A percentile compares a stretch with the other conserved stretches of the same genome.
phyloP scores from a whole-genome alignment of 1,140 invertebrate species.

The Adelges cooleyi region DNA sequence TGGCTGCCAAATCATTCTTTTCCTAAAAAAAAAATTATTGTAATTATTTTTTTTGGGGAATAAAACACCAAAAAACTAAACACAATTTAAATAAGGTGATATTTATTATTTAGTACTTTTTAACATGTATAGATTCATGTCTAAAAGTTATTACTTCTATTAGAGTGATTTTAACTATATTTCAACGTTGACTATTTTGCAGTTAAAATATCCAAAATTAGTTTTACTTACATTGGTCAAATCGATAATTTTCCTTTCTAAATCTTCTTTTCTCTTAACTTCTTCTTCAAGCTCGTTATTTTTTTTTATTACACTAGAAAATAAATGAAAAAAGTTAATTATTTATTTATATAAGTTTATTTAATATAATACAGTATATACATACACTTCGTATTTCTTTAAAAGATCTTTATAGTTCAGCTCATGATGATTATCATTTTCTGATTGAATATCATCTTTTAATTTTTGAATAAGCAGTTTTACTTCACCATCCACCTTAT shows the following conservation, averaged over 20 bases:
- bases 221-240: slow-evolving; percentile 20
- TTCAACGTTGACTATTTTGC: no score
- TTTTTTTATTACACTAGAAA: not conserved
- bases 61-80: no score
- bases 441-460: not conserved
- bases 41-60: no score
- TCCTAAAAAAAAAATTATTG: not conserved
- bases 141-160: no score
- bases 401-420: slow-evolving; percentile 2
- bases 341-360: no score
- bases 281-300: slow-evolving; percentile 12
- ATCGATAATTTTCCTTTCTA: slow-evolving; percentile 21
- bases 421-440: not conserved
- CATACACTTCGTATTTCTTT: slow-evolving; percentile 17
- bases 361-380: not conserved
- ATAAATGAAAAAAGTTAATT: not conserved
- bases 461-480: slow-evolving; percentile 17
- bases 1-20: slow-evolving; percentile 4
- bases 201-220: no score
- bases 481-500: slow-evolving; percentile 1
- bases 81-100: no score
- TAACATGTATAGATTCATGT: no score
- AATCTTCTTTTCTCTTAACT: not conserved
- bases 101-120: no score
- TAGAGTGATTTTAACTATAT: no score